Conservation (phyloP, 2,797 vertebrate genomes). For the Alosa sapidissima region DNA sequence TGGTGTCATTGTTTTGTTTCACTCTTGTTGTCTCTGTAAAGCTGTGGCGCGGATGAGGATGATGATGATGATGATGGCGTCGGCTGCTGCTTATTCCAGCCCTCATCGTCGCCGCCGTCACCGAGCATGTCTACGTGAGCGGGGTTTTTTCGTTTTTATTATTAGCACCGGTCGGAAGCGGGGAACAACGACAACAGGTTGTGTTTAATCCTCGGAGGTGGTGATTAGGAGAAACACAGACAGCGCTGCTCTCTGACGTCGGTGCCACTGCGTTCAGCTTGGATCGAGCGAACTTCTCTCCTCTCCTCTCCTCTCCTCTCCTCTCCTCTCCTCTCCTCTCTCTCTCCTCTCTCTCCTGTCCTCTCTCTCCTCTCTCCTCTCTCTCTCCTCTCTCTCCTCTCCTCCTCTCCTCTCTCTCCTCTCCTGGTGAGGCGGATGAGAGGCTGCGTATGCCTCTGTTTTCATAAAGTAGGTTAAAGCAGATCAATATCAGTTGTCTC, state of each 20-base stretch:
- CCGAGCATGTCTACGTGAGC: background rate
- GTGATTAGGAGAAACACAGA: constrained; percentile 66
- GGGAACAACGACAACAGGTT: constrained; percentile 51
- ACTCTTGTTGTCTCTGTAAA: background rate
- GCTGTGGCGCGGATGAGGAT: background rate
- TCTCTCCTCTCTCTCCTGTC: no score
- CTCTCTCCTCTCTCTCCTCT: background rate
- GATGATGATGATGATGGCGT: no score
- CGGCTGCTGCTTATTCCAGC: constrained; percentile 54
- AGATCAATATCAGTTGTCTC: constrained; percentile 67
- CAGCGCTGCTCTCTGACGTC: constrained; percentile 58
- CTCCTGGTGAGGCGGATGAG: constrained; percentile 43
- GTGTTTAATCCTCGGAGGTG: constrained; percentile 69
- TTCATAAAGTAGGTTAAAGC: constrained; percentile 73
- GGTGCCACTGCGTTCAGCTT: constrained; percentile 30
- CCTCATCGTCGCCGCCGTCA: background rate
- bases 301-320: no score
- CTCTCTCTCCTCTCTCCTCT: background rate
- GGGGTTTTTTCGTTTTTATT: constrained; percentile 53
- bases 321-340: no score
- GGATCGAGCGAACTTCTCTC: background rate
- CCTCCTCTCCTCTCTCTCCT: constrained; percentile 16
- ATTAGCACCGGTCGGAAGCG: constrained; percentile 56
- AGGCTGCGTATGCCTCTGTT: constrained; percentile 55
- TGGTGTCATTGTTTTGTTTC: background rate